Conservation (phyloP, 2,888 invertebrate genomes). For the Chouioia cunea region DNA sequence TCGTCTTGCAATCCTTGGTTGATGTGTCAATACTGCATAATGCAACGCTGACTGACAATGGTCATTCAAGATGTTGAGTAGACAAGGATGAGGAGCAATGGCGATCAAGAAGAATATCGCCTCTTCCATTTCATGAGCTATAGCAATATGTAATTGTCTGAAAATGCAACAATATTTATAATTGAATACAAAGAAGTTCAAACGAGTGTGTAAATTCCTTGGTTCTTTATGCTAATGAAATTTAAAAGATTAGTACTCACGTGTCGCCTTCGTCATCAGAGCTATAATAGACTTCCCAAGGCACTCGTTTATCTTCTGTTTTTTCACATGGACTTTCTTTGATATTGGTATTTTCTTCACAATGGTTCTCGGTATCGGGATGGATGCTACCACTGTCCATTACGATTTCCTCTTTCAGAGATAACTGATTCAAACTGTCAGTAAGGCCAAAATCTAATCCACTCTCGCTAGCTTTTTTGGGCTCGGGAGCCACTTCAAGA, state of each 20-base stretch:
- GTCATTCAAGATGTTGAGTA: slow-evolving; percentile 86
- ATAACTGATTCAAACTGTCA: slow-evolving; percentile 75
- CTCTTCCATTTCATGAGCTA: slow-evolving; percentile 81
- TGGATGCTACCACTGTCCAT: slow-evolving; percentile 40
- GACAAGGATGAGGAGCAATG: slow-evolving; percentile 81
- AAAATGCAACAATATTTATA: slow-evolving; percentile 23
- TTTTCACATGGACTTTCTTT: not conserved
- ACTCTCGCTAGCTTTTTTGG: slow-evolving; percentile 71
- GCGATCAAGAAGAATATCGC: slow-evolving; percentile 82
- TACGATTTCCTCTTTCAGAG: slow-evolving; percentile 67
- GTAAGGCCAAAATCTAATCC: slow-evolving; percentile 75
- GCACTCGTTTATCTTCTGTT: not conserved
- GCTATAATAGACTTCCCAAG: slow-evolving; percentile 78
- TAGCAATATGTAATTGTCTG: slow-evolving; percentile 89
- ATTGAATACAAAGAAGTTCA: not conserved
- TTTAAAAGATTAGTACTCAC: slow-evolving; percentile 79
- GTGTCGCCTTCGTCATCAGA: slow-evolving; percentile 91
- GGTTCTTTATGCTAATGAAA: too few relatives aligned
- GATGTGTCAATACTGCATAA: slow-evolving; percentile 83
- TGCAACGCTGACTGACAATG: slow-evolving; percentile 87
- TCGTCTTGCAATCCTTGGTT: slow-evolving; percentile 80
- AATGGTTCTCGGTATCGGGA: slow-evolving; percentile 19
- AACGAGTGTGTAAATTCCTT: too few relatives aligned
- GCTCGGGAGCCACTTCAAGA: slow-evolving; percentile 36
- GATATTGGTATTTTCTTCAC: not conserved